phyloP scores from a whole-genome alignment of 2,113 vertebrate genomes.

The Charadrius vociferus region DNA sequence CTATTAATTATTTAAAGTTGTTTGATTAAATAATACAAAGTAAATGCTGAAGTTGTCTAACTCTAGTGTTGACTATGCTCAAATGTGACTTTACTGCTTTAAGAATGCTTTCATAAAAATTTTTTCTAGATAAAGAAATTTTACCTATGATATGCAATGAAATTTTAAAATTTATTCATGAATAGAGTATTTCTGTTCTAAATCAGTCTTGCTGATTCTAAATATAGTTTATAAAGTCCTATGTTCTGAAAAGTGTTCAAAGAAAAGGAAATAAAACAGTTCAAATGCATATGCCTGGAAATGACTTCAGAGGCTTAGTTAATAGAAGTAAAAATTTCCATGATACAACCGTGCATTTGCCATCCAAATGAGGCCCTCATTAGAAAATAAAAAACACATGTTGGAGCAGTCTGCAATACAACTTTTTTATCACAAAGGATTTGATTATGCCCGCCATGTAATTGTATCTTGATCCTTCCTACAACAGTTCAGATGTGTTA shows the following conservation, averaged over 20 bases:
- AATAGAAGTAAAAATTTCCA: background rate
- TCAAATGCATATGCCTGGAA: constrained; percentile 2
- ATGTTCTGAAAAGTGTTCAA: background rate
- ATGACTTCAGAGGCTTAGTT: constrained; percentile 8
- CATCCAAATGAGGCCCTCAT: background rate
- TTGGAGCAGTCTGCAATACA: background rate
- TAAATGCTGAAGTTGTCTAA: background rate
- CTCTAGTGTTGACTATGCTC: background rate
- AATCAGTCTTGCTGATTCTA: background rate
- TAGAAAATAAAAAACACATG: constrained; percentile 1
- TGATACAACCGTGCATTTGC: background rate
- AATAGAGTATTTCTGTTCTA: background rate
- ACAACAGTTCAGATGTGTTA: background rate
- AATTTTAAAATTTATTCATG: background rate
- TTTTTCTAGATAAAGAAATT: background rate
- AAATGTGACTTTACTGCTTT: background rate
- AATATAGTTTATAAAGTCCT: background rate
- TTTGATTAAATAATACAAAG: background rate
- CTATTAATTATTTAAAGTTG: background rate
- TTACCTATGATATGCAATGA: background rate
- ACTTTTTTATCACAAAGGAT: background rate
- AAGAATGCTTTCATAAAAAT: background rate
- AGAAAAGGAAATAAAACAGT: constrained; percentile 13
- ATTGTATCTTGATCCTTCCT: background rate
- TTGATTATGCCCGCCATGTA: background rate